Conservation (phyloP, 2,888 invertebrate species). For the Blastobasis adustella region DNA sequence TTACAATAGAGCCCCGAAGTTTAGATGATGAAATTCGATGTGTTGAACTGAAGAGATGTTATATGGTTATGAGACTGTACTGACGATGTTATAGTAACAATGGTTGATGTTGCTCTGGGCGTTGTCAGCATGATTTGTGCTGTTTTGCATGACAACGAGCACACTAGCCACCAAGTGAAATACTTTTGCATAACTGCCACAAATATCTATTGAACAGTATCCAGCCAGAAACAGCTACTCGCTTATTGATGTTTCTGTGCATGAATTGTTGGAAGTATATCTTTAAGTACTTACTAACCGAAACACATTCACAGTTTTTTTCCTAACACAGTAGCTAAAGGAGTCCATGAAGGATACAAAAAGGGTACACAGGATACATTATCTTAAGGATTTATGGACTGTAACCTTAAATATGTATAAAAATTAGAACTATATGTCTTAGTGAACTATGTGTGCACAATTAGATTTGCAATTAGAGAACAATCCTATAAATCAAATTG, state of each 20-base stretch:
- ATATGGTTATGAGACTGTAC: slow-evolving; percentile 11
- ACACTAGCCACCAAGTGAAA: slow-evolving; percentile 13
- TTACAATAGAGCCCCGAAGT: too few relatives aligned
- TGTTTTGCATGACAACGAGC: slow-evolving; percentile 56
- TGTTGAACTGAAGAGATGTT: background rate
- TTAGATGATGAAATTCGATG: background rate
- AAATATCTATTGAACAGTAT: background rate
- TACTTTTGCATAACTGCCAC: too few relatives aligned
- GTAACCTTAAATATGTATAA: too few relatives aligned
- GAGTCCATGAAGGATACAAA: too few relatives aligned
- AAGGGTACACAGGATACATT: too few relatives aligned
- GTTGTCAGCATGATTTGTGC: slow-evolving; percentile 61
- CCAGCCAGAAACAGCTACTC: slow-evolving; percentile 11
- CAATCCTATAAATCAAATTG: background rate
- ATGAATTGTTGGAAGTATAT: slow-evolving; percentile 15
- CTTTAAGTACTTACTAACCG: too few relatives aligned
- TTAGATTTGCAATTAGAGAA: background rate
- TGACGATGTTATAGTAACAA: slow-evolving; percentile 7
- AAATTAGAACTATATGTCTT: background rate
- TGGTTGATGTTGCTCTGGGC: slow-evolving; percentile 39
- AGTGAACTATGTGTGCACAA: background rate
- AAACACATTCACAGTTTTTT: slow-evolving; percentile 4
- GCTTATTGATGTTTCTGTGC: slow-evolving; percentile 27
- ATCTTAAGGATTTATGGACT: too few relatives aligned
- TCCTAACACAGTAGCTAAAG: background rate